Percentiles rank a stretch among this genome's conserved stretches.
Conservation (phyloP, 2,797 vertebrate species). For the Gadopsis marmoratus region DNA sequence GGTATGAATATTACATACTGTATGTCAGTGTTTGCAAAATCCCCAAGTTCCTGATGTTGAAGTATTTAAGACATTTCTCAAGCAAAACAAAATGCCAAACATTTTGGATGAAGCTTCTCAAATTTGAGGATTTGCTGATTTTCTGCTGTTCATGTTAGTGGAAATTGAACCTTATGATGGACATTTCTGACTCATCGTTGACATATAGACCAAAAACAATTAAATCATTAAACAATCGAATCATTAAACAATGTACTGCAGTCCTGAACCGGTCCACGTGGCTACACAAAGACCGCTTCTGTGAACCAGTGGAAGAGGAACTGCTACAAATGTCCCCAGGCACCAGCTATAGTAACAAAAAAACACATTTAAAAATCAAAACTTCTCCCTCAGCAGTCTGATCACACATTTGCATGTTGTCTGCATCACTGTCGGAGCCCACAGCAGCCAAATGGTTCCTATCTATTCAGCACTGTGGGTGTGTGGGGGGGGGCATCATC, state of each 20-base stretch:
- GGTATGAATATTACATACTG: not conserved
- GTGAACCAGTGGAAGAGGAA: slow-evolving; percentile 1
- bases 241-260: not conserved
- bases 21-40: not conserved
- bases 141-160: not conserved
- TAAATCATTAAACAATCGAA: slow-evolving; percentile 1
- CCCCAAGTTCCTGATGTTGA: not conserved
- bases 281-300: not conserved
- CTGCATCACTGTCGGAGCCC: slow-evolving; percentile 26
- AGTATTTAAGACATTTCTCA: not conserved
- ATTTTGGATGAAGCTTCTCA: not conserved
- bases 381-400: not conserved
- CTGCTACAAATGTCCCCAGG: slow-evolving; percentile 20
- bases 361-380: not conserved
- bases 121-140: not conserved
- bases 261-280: not conserved
- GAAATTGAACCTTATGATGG: not conserved
- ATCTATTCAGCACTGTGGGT: not conserved
- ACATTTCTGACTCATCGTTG: not conserved
- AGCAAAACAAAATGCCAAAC: not conserved
- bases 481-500: not conserved
- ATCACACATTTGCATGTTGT: slow-evolving; percentile 22
- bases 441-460: slow-evolving; percentile 12
- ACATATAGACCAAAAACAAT: not conserved
- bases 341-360: not conserved